Base-by-base conservation (phyloP, 2,797 vertebrate genomes). In the Myripristis jacobus region DNA sequence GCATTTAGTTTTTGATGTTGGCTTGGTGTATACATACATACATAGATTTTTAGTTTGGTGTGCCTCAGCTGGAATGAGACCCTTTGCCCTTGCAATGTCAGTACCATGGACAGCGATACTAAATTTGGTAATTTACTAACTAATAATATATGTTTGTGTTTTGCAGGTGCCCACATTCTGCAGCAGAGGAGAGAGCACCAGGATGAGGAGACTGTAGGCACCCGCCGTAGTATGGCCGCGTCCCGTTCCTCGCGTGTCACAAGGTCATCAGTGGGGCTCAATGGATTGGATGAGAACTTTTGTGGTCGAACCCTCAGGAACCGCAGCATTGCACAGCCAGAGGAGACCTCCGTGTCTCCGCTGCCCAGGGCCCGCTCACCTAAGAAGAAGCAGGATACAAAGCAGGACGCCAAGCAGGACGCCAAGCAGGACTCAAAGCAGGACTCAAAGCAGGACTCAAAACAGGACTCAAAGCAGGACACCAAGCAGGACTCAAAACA, bases 211-310 rank as follows among this genome's bases (percentile, higher is more conserved):
- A 93, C 94, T 94, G 92, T 98, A 98, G 96, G 96, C 95, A 94
- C 92, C 94, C 91, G 95, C 97, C 96, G 91, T 97, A 98, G 96
- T 94, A 99, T 99, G 98, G 98, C 98, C 97, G 94, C 98, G 94
- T 96, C 97, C 94, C 97, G 98, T 94, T 98, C 98, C 92, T 97
- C 97, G 91, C 98, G 98, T 79, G 97, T 99, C 94, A 99, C 98
- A 96, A 97, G 98, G 96, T 99, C 98, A 95, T 99, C 98, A 94
- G 98, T 98, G 92, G 98, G 97, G 91, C 96, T 98, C 92, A 99
- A 99, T 95, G 98, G 98, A 96, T 96, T 99, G 95, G 98, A 99
- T 90, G 98, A 99, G 93, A 98, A 97, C 91, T 99, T 99, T 91
- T 99, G 96, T 95, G 98, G 97, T 85, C 95, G 98, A 94, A 99